These are phyloP conservation scores for Tupaia chinensis DNA, from an alignment of 2,113 vertebrate species.

Conservation along the genomic window DNA sequence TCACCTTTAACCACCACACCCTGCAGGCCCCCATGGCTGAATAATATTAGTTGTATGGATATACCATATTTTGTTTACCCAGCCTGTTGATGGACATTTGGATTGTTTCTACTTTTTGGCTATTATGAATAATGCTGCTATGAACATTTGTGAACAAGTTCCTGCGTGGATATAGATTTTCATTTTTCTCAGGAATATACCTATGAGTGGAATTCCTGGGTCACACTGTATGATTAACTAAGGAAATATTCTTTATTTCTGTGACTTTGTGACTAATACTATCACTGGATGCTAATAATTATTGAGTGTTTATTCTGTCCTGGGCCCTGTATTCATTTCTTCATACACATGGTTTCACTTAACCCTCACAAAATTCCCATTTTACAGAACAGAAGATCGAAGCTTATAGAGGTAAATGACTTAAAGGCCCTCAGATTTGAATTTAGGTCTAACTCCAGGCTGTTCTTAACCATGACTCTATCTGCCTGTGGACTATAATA, in stretches of 20 bases:
- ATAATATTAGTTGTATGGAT: neutral
- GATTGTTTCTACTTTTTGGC: neutral
- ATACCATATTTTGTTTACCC: neutral
- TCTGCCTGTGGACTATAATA: neutral
- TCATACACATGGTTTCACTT: neutral
- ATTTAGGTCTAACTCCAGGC: neutral
- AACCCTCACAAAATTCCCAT: neutral
- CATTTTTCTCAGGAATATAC: neutral
- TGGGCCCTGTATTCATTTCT: neutral
- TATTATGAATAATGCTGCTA: neutral
- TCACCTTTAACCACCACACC: no score
- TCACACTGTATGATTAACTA: neutral
- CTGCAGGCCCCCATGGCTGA: neutral
- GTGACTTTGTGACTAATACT: neutral
- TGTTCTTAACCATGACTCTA: neutral
- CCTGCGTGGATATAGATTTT: neutral
- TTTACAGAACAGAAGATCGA: neutral
- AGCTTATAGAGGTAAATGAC: neutral
- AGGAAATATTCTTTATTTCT: slow-evolving; percentile 23
- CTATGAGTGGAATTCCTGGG: neutral
- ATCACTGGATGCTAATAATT: neutral
- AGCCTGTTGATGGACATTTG: neutral
- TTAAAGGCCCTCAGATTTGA: neutral
- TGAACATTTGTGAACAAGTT: neutral
- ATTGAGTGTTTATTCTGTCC: neutral